These are phyloP conservation scores for Solenodon paradoxus DNA, from an alignment of 2,113 vertebrate species.

Conservation along the genomic window DNA sequence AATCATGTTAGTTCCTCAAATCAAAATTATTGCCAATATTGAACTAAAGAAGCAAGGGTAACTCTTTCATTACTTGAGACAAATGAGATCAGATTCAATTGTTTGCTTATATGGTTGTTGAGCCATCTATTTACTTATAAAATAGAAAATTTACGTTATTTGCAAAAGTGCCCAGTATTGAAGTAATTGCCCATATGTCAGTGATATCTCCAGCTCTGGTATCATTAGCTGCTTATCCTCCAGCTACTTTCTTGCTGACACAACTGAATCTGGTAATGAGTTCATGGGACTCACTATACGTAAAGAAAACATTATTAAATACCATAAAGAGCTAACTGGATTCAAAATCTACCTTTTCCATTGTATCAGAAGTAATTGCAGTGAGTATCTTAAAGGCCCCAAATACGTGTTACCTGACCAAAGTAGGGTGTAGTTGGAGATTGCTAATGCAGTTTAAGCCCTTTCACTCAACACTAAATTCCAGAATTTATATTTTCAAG, in stretches of 20 bases:
- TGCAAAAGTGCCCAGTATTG: too few relatives aligned
- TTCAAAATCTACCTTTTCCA: neutral
- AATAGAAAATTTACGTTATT: too few relatives aligned
- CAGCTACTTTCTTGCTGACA: neutral
- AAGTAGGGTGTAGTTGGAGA: neutral
- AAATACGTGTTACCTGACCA: neutral
- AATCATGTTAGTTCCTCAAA: neutral
- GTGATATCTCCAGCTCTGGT: neutral
- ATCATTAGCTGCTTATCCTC: neutral
- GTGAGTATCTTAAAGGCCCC: neutral
- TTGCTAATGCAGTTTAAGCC: neutral
- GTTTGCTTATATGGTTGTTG: rapidly evolving
- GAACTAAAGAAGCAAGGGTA: neutral
- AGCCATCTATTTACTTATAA: neutral
- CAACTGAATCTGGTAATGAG: neutral
- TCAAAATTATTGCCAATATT: neutral
- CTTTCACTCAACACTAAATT: neutral
- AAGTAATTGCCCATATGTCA: neutral
- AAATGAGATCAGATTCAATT: neutral
- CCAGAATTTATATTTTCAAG: too few relatives aligned
- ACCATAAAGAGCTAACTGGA: neutral
- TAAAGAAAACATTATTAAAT: neutral
- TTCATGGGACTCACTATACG: neutral
- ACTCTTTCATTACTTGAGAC: neutral
- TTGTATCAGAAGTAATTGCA: neutral